Percentiles rank a stretch among this genome's conserved stretches.
Conservation (phyloP, 1,140 invertebrate genomes). For the Acromyrmex charruanus region DNA sequence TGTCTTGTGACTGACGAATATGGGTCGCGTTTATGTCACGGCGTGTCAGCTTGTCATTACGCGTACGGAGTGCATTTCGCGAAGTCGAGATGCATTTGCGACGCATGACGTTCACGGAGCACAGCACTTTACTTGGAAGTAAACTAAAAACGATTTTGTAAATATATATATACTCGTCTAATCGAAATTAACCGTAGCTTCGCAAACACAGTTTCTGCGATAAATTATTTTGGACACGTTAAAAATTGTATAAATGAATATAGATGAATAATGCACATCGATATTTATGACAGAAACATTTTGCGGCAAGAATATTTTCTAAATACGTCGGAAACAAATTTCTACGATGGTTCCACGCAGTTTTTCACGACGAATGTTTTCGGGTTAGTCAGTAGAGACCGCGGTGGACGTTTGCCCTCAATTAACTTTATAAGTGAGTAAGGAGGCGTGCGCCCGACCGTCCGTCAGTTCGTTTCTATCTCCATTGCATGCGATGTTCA, state of each 20-base stretch:
- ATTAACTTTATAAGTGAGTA: slow-evolving; percentile 87
- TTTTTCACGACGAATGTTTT: slow-evolving; percentile 81
- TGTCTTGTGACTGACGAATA: slow-evolving; percentile 49
- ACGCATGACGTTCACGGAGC: slow-evolving; percentile 13
- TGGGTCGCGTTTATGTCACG: slow-evolving; percentile 58
- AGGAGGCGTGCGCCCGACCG: slow-evolving; percentile 85
- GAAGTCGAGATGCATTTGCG: slow-evolving; percentile 47
- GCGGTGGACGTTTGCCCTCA: slow-evolving; percentile 86
- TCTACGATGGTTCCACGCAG: background rate
- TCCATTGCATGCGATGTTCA: slow-evolving; percentile 68
- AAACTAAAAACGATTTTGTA: slow-evolving; percentile 12
- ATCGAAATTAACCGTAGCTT: background rate
- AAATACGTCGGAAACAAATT: background rate
- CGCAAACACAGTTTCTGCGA: background rate
- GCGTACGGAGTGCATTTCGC: slow-evolving; percentile 49
- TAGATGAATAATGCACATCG: too few relatives aligned
- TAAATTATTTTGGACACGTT: background rate
- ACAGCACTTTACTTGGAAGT: background rate
- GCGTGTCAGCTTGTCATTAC: slow-evolving; percentile 51
- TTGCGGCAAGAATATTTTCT: background rate
- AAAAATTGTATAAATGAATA: background rate
- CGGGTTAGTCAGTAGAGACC: slow-evolving; percentile 82
- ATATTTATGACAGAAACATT: background rate
- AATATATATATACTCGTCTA: background rate
- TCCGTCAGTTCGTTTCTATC: slow-evolving; percentile 78